These are phyloP conservation scores for Tetrapedia diversipes DNA, from an alignment of 2,888 invertebrate species.

Conservation along the genomic window DNA sequence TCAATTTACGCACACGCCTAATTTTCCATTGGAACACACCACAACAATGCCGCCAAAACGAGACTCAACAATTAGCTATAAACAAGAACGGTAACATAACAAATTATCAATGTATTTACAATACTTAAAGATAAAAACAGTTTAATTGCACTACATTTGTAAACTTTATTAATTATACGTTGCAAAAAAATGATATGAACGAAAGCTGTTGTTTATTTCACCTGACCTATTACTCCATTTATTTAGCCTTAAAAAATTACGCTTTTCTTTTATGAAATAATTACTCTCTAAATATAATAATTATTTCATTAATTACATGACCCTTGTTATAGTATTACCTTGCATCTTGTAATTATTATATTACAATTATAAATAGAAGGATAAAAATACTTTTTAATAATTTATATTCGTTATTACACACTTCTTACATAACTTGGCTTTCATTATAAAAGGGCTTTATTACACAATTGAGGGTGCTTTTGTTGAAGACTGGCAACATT, in stretches of 20 bases:
- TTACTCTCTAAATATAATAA: background rate
- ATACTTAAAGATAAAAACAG: conserved; percentile 68
- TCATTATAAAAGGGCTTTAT: conserved; percentile 14
- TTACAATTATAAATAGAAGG: conserved; percentile 16
- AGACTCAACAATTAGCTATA: conserved; percentile 47
- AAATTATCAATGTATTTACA: conserved; percentile 71
- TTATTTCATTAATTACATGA: background rate
- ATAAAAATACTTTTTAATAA: conserved; percentile 6
- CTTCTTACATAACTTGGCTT: conserved; percentile 9
- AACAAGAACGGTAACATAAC: conserved; percentile 45
- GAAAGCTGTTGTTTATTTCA: conserved; percentile 31
- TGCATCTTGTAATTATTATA: background rate
- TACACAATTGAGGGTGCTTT: background rate
- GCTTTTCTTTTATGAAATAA: background rate
- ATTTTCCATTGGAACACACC: conserved; percentile 40
- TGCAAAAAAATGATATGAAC: conserved; percentile 63
- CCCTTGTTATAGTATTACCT: background rate
- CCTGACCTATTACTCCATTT: background rate
- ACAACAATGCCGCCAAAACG: conserved; percentile 32
- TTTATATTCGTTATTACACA: conserved; percentile 6
- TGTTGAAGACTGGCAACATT: background rate
- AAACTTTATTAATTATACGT: conserved; percentile 77
- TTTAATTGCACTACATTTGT: conserved; percentile 76
- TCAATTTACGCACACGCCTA: conserved; percentile 22
- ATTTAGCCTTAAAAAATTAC: conserved; percentile 2